Conservation (phyloP, 2,797 vertebrate species). For the Mormyrus proboscirostris region DNA sequence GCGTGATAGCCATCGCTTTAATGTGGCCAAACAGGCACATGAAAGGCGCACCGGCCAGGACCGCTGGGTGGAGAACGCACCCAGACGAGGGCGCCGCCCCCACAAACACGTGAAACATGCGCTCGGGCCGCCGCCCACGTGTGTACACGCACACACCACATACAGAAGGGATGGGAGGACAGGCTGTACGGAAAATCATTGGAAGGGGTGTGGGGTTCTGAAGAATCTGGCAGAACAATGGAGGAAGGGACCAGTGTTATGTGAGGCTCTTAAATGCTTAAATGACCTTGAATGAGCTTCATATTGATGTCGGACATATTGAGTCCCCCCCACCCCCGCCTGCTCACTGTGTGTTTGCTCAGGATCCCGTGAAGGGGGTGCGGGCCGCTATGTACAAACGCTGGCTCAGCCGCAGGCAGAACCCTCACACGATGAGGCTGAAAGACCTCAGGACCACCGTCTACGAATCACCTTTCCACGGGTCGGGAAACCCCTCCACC, state of each 20-base stretch:
- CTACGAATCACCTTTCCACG: background rate
- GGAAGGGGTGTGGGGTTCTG: background rate
- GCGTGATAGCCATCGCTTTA: slow-evolving; percentile 32
- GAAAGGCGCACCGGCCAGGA: slow-evolving; percentile 43
- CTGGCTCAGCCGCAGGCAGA: background rate
- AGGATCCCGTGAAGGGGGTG: background rate
- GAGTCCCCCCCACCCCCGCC: background rate
- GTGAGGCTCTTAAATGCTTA: background rate
- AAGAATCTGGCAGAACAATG: slow-evolving; percentile 9
- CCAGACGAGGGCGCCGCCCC: slow-evolving; percentile 9
- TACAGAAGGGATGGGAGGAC: background rate
- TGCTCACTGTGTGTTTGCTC: background rate
- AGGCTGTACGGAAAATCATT: slow-evolving; percentile 19
- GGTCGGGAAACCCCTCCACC: background rate
- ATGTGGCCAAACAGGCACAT: slow-evolving; percentile 54
- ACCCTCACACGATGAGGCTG: background rate
- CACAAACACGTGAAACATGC: background rate
- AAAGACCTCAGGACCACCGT: background rate
- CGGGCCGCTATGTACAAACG: background rate
- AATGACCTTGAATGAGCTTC: slow-evolving; percentile 25
- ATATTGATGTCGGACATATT: background rate
- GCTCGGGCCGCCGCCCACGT: background rate
- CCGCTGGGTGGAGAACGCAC: slow-evolving; percentile 44
- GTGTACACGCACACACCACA: background rate
- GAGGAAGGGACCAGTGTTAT: slow-evolving; percentile 13